A percentile compares a stretch with the other conserved stretches of the same genome.
Evolutionary conservation across 2,113 vertebrate genomes (phyloP).

Genomic region (Narcine bancroftii): DNA sequence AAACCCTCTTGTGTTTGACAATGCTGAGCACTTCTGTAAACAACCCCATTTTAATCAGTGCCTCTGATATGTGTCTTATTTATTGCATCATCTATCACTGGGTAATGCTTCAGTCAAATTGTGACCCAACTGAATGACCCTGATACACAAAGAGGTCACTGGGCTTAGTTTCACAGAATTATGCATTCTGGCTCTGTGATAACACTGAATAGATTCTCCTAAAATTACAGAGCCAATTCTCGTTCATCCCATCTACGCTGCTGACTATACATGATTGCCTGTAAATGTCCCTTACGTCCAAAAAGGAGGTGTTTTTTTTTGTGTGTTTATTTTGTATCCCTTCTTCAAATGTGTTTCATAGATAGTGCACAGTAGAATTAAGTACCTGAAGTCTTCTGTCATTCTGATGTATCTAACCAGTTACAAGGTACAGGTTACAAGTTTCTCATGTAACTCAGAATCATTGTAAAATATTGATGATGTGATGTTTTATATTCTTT

Average conservation of each 20-base stretch:
- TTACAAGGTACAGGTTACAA: neutral
- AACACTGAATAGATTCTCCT: neutral
- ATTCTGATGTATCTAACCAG: neutral
- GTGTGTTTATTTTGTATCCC: neutral
- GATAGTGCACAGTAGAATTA: neutral
- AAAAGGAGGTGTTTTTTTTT: neutral
- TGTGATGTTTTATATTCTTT: neutral
- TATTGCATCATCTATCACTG: conserved; percentile 31
- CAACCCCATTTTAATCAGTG: conserved; percentile 3
- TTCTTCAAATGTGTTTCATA: neutral
- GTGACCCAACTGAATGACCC: conserved; percentile 25
- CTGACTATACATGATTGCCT: neutral
- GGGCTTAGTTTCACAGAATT: neutral
- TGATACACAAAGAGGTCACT: neutral
- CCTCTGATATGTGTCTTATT: conserved; percentile 28
- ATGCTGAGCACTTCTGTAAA: conserved; percentile 27
- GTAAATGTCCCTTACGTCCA: neutral
- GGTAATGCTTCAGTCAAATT: conserved; percentile 27
- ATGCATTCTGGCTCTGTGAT: neutral
- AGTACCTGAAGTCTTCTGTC: neutral
- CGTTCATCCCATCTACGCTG: neutral
- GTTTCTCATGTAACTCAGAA: neutral
- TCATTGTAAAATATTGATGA: neutral
- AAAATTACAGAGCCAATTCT: neutral
- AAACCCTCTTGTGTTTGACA: neutral